Base-by-base conservation (phyloP, 2,888 invertebrate species). In the Andrena marginata region DNA sequence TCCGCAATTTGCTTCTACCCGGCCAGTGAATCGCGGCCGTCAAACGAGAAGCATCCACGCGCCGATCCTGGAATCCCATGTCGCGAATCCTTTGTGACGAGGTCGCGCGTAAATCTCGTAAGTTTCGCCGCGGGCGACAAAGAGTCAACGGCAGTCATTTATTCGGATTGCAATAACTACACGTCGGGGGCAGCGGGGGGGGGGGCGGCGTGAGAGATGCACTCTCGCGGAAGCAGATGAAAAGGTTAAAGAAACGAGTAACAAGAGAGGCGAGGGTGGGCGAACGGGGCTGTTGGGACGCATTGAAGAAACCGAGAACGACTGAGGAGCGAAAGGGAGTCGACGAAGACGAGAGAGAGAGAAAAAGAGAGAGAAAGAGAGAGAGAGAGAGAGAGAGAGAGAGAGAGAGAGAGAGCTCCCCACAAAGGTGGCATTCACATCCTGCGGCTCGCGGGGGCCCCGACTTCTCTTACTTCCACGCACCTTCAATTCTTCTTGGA, bases 111-210 rank as follows among this genome's bases (percentile, higher is more conserved):
- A 48, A 59, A 49, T 72, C 65, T 42, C 71, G 71, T 59, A 59
- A 77, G 26, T 8, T 62, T 54, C n/a, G 69, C 49, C 23, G n/a
- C 49, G 63, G 63, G 62, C 60, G 31, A 77, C 80, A 67, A 80
- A 72, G 82, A 74, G 76, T 64, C 70, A 71, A 82, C 63, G 68
- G 64, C 64, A 84, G 84, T 87, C 80, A 79, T 88, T 86, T 87
- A 74, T 76, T 79, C 76, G 60, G 77, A 88, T 88, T 83, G 86
- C 76, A 85, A 77, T 62, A 70, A 69, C 67, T 68, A 70, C 74
- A 60, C 42, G 35, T 42, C 42, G 42, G 5, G 42, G 42, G 42
- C 42, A 13, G 4, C 42, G 42, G 42, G 13, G 42, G 42, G 13
- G 42, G 42, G 4, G 74, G 49, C 63, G 71, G 56, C 48, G 65